Conservation (phyloP, 2,113 vertebrate genomes). For the Hyperoodon ampullatus region DNA sequence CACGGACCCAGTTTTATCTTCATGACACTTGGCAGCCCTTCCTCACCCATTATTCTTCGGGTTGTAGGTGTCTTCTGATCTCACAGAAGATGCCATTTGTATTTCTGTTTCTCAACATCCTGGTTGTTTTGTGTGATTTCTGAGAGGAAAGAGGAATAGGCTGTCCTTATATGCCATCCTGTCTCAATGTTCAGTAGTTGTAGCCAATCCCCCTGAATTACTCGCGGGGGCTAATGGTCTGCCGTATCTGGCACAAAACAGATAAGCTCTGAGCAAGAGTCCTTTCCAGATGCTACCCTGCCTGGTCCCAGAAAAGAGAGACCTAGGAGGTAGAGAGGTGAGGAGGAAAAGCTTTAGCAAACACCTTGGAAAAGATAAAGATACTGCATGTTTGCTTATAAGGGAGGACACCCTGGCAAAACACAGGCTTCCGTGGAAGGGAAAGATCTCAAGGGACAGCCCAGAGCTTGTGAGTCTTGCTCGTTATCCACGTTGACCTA, state of each 20-base stretch:
- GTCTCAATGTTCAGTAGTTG: rapidly evolving
- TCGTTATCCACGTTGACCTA: rapidly evolving
- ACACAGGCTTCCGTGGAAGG: rapidly evolving
- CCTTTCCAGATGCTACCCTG: too few relatives aligned
- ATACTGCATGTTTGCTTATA: too few relatives aligned
- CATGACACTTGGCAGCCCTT: rapidly evolving
- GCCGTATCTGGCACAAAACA: neutral
- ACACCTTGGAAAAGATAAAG: too few relatives aligned
- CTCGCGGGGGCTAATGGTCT: rapidly evolving
- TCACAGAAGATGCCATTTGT: neutral
- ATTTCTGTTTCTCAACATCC: neutral
- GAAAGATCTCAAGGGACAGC: rapidly evolving
- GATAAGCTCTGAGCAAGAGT: too few relatives aligned
- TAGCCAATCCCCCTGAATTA: rapidly evolving
- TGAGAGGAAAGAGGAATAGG: neutral
- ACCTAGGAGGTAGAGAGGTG: neutral
- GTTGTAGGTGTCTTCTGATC: too few relatives aligned
- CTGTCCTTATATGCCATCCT: neutral
- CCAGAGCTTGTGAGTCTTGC: rapidly evolving
- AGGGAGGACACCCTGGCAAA: neutral
- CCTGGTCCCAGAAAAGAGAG: too few relatives aligned
- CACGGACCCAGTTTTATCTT: rapidly evolving
- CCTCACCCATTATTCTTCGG: rapidly evolving
- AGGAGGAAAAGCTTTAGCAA: neutral
- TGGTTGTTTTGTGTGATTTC: neutral